These are phyloP conservation scores for Halcyon leucocephala DNA, from an alignment of 2,797 vertebrate genomes.

Conservation along the genomic window DNA sequence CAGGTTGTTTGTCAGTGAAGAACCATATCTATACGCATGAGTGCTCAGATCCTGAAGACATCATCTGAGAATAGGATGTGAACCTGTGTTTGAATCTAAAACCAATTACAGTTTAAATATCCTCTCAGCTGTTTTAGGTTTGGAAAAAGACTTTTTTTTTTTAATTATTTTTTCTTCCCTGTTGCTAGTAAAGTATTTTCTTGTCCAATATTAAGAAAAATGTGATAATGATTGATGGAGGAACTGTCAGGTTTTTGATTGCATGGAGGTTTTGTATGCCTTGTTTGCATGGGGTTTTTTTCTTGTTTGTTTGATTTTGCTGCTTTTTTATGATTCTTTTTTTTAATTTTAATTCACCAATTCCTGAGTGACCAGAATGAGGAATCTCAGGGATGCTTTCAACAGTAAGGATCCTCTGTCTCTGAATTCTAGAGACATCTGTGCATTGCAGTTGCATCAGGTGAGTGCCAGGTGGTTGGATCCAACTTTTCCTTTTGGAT, in stretches of 20 bases:
- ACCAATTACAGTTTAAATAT: not conserved
- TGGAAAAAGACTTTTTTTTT: not conserved
- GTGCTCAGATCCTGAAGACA: not conserved
- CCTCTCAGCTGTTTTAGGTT: not conserved
- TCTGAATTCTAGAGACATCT: not conserved
- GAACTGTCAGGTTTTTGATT: not conserved
- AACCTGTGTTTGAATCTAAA: not conserved
- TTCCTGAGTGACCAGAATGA: not conserved
- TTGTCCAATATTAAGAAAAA: not conserved
- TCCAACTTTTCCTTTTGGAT: not conserved
- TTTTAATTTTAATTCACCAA: not conserved
- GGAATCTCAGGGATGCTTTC: not conserved
- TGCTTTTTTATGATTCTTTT: too few species aligned
- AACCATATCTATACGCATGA: not conserved
- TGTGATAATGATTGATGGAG: not conserved
- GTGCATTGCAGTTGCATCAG: not conserved
- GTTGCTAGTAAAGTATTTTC: not conserved
- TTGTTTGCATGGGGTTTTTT: not conserved
- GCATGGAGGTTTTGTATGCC: not conserved
- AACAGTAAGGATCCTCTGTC: not conserved
- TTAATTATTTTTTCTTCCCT: rapidly evolving
- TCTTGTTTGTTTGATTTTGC: not conserved
- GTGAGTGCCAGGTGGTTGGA: not conserved
- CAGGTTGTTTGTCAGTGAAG: constrained; percentile 19
- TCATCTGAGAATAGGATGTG: not conserved